Evolutionary conservation across 2,797 vertebrate species (phyloP).

Genomic region (Chrosomus eos): DNA sequence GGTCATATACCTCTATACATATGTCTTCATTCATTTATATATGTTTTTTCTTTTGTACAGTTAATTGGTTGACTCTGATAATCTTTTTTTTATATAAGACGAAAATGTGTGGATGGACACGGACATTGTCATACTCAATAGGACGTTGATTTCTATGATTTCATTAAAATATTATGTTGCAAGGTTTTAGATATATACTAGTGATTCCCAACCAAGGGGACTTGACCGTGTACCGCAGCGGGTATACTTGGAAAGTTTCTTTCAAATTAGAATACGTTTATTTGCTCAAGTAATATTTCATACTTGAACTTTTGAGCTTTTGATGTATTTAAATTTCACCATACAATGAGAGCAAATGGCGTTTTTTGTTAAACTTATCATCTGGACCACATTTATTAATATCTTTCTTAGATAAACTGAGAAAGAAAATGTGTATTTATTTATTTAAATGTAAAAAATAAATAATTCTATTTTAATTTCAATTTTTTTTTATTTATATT

Average conservation of each 20-base stretch:
- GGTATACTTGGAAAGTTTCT: neutral
- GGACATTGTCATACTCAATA: neutral
- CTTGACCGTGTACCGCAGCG: neutral
- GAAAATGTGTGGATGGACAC: neutral
- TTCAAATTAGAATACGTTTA: neutral
- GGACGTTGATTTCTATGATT: neutral
- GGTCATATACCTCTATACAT: neutral
- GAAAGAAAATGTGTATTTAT: neutral
- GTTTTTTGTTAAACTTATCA: neutral
- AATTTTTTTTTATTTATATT: too few species aligned
- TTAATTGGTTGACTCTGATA: neutral
- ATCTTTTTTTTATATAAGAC: neutral
- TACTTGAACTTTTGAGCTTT: neutral
- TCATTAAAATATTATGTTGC: neutral
- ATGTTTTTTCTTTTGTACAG: neutral
- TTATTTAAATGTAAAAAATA: neutral
- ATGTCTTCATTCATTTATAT: constrained; percentile 10
- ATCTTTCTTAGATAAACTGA: neutral
- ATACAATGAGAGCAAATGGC: neutral
- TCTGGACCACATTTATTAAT: neutral
- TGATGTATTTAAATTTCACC: neutral
- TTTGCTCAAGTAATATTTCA: neutral
- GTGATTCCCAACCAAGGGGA: neutral
- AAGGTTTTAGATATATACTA: neutral
- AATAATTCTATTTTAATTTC: too few species aligned